Percentiles rank a stretch among this genome's conserved stretches.
Evolutionary conservation across 2,888 invertebrate species (phyloP).

Genomic region (Drosophila histrio): DNA sequence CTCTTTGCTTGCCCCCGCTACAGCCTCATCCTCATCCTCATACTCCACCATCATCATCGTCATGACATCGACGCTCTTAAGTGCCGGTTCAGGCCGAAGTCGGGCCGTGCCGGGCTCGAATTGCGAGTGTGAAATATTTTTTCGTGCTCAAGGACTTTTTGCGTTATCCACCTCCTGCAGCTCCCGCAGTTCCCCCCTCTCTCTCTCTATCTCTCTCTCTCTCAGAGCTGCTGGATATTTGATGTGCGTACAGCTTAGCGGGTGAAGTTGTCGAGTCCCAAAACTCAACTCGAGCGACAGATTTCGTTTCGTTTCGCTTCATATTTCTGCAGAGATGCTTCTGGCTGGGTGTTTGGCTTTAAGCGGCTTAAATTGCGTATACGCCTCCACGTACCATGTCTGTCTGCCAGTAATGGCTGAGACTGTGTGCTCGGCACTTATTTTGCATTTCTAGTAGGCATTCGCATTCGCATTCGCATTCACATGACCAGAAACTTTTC

Average conservation of each 20-base stretch:
- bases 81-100: constrained; percentile 54
- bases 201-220: too few relatives aligned
- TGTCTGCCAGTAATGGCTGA: constrained; percentile 48
- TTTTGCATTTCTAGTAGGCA: constrained; percentile 60
- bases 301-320: constrained; percentile 57
- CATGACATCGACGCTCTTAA: constrained; percentile 77
- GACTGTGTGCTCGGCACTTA: constrained; percentile 31
- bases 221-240: constrained; percentile 52
- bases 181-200: background rate
- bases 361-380: constrained; percentile 74
- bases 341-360: constrained; percentile 39
- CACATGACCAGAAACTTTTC: constrained; percentile 27
- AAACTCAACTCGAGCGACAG: constrained; percentile 40
- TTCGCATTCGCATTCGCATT: constrained; percentile 11
- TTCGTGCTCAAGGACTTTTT: constrained; percentile 75
- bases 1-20: constrained; percentile 33
- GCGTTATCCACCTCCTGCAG: constrained; percentile 12
- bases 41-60: constrained; percentile 31
- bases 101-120: constrained; percentile 15
- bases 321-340: constrained; percentile 44
- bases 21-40: constrained; percentile 14
- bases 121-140: constrained; percentile 48
- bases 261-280: constrained; percentile 38
- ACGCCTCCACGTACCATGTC: constrained; percentile 39
- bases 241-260: constrained; percentile 72